These are phyloP conservation scores for Tipula confusa DNA, from an alignment of 2,888 invertebrate species.

Conservation along the genomic window DNA sequence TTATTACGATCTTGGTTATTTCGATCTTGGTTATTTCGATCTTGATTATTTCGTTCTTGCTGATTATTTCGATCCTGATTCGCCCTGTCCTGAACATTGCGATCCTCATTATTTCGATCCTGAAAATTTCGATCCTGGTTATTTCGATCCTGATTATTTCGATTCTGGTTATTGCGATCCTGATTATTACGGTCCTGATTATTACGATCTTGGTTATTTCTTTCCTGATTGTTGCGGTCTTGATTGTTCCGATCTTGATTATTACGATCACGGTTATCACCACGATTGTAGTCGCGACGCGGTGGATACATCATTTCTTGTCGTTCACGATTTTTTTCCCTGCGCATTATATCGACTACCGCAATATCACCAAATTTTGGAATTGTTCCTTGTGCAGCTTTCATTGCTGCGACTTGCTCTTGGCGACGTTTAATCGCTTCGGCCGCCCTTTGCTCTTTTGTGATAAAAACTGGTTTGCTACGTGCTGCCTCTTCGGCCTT, in stretches of 20 bases:
- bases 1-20: not conserved
- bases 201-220: not conserved
- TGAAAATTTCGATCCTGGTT: not conserved
- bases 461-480: conserved; percentile 94
- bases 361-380: conserved; percentile 36
- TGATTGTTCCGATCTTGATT: not conserved
- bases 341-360: conserved; percentile 33
- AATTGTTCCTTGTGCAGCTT: conserved; percentile 57
- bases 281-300: conserved; percentile 42
- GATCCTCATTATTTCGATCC: not conserved
- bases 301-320: conserved; percentile 46
- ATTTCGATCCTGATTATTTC: not conserved
- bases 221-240: not conserved
- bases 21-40: not conserved
- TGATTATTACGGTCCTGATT: conserved; percentile 34
- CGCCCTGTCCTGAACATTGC: no score
- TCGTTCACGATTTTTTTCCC: not conserved
- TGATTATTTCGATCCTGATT: not conserved
- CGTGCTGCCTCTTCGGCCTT: conserved; percentile 93
- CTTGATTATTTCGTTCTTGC: not conserved
- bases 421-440: conserved; percentile 85
- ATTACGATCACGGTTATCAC: conserved; percentile 45
- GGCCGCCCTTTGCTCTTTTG: conserved; percentile 90
- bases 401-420: conserved; percentile 79
- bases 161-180: not conserved